Evolutionary conservation across 2,113 vertebrate genomes (phyloP), one percentile per base, ranked within the genome.

Genomic region (Xenopus laevis): DNA sequence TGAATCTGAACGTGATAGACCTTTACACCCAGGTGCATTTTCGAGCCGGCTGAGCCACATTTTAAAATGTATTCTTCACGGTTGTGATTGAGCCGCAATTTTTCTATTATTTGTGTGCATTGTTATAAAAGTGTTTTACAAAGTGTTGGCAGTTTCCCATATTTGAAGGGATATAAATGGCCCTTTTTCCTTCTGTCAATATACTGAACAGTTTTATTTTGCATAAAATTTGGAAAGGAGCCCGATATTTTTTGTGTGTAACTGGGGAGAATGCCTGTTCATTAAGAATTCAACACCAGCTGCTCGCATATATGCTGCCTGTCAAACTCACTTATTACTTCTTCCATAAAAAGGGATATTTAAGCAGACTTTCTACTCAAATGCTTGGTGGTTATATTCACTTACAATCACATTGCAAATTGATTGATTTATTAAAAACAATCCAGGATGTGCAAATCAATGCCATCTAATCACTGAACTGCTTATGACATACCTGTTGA

Each of bases 221-320:
- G 12, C 47, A 50, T 50, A 13, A 13, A 50, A 40, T 66, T 66
- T 66, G 64, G 64, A 66, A 50, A 20, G 10, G 20, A 66, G 65
- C 47, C 46, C 1, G 27, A 68, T 30, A 30, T 27, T 11, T 27
- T 68, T 68, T 13, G 46, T 50, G 23, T 27, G 15, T 50, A 13
- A 11, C 52, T 73, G 3, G 8, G 11, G 17, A 64, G 62, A 52
- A 45, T 65, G 16, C 21, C 62, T 46, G 65, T 65, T 33, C 72
- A 67, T 74, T 33, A 74, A 30, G 45, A 50, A 74, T 74, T 66
- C 40, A 33, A 18, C 64, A 67, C 27, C 64, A 74, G 40, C 72
- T 74, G 72, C 20, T 74, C 40, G 27, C 20, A 4, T 67, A 57
- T 60, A 74, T 74, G 72, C 57, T 60, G 8, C 23, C 13, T 74